These are phyloP conservation scores for Mnemiopsis leidyi DNA, from an alignment of 37 sponge, comb jelly and placozoan genomes.

Conservation along the genomic window DNA sequence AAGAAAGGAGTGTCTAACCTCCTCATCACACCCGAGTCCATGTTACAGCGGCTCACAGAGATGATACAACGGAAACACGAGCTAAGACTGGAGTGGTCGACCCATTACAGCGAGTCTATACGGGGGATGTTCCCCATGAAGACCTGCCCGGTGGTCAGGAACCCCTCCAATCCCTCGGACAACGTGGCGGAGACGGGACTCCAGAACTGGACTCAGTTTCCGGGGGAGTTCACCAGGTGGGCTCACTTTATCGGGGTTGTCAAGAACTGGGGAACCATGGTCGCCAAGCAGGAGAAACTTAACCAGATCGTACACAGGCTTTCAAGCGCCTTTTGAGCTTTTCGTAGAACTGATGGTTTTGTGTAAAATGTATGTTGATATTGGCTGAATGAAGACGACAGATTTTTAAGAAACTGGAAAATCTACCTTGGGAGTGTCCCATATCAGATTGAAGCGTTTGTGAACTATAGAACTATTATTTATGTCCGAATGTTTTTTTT, in stretches of 20 bases:
- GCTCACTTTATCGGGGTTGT: constrained; percentile 46
- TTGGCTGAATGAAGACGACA: too few species aligned
- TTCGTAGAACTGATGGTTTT: too few species aligned
- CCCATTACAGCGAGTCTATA: not conserved
- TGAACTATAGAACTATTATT: too few species aligned
- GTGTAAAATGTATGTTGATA: too few species aligned
- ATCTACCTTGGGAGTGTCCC: too few species aligned
- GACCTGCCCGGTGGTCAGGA: constrained; percentile 38
- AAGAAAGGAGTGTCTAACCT: constrained; percentile 27
- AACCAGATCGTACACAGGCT: not conserved
- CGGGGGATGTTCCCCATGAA: constrained; percentile 34
- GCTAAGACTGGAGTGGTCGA: constrained; percentile 42
- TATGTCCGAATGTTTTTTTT: too few species aligned
- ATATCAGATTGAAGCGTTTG: too few species aligned
- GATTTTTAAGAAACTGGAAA: too few species aligned
- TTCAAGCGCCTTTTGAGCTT: not conserved
- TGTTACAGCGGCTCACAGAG: constrained; percentile 1
- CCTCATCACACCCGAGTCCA: constrained; percentile 13
- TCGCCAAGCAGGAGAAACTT: constrained; percentile 18
- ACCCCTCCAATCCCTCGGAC: constrained; percentile 36
- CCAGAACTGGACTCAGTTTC: constrained; percentile 39
- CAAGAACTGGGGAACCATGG: constrained; percentile 23
- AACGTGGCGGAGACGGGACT: constrained; percentile 53
- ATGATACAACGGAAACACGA: constrained; percentile 50
- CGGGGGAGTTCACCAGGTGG: constrained; percentile 50